Base-by-base conservation (phyloP, 2,113 vertebrate genomes). In the Phoxinus phoxinus region DNA sequence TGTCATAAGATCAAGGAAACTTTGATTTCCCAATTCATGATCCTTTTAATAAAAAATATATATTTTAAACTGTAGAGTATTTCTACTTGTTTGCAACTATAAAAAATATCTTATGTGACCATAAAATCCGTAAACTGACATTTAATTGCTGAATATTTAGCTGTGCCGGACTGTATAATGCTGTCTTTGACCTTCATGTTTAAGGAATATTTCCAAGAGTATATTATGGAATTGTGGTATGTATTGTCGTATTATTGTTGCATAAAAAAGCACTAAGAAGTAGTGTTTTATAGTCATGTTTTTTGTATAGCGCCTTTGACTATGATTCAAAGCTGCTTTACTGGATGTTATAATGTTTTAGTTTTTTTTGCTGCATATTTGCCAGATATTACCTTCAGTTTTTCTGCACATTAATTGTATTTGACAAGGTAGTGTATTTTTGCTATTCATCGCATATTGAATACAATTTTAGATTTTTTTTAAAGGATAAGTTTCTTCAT, bases 401-500 rank as follows among this genome's bases (percentile, higher is more conserved):
- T 44, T 37, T 37, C 76, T 79, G 56, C 77, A 61, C 23, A 44
- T 23, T 8, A 58, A 58, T 30, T 7, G 72, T 27, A 30, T 63
- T 65, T 81, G 37, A 8, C 13, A 35, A 35, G 27, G 72, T n/a
- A 37, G 8, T 48, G 15, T n/a, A 3, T 65, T 65, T 30, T 80
- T 61, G 15, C 46, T 12, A n/a, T 82, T 82, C 21, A 71, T 8
- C 25, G 21, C n/a, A 65, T 17, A 25, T 9, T 56, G 17, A 56
- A 72, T 71, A 81, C 35, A 10, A n/a, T n/a, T n/a, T n/a, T n/a
- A n/a, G n/a, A n/a, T n/a, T n/a, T 25, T 10, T 25, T 72, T 83
- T 35, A 10, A 83, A 58, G 65, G 11, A 82, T 53, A 8, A n/a
- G 11, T 82, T 32, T 81, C 44, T 81, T 82, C 6, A 53, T 69